Percentiles rank a stretch among this genome's conserved stretches.
These are phyloP conservation scores for Calvadosia cruxmelitensis DNA, from an alignment of 30 jellyfish, hydroid and myxozoan species.

Conservation along the genomic window DNA sequence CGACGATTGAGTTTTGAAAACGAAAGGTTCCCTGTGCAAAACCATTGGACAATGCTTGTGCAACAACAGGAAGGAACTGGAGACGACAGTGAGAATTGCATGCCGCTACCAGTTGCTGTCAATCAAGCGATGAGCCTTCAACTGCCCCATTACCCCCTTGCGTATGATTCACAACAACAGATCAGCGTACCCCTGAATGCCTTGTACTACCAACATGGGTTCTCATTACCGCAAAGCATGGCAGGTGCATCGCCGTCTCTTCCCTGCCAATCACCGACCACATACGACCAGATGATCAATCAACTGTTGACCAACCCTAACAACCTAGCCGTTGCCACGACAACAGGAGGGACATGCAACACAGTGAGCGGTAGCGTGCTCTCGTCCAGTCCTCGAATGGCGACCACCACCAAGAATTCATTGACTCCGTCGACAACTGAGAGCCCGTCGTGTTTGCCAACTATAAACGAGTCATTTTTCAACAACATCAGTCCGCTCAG, in stretches of 20 bases:
- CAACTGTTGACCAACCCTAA: not conserved
- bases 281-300: not conserved
- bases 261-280: not conserved
- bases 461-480: not conserved
- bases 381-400: not conserved
- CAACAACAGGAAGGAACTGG: not conserved
- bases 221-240: not conserved
- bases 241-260: not conserved
- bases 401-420: not conserved
- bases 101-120: not conserved
- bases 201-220: not conserved
- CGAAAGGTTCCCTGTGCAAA: not conserved
- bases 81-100: not conserved
- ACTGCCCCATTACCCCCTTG: not conserved
- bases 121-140: not conserved
- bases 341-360: not conserved
- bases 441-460: not conserved
- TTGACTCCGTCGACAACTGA: not conserved
- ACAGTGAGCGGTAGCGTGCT: not conserved
- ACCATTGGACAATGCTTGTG: not conserved
- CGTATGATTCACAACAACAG: not conserved
- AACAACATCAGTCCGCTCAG: slow-evolving; percentile 8
- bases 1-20: not conserved
- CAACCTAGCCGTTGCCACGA: not conserved
- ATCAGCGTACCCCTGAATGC: not conserved